Conservation (phyloP, 2,888 invertebrate species). For the Acanthosepion lycidas region DNA sequence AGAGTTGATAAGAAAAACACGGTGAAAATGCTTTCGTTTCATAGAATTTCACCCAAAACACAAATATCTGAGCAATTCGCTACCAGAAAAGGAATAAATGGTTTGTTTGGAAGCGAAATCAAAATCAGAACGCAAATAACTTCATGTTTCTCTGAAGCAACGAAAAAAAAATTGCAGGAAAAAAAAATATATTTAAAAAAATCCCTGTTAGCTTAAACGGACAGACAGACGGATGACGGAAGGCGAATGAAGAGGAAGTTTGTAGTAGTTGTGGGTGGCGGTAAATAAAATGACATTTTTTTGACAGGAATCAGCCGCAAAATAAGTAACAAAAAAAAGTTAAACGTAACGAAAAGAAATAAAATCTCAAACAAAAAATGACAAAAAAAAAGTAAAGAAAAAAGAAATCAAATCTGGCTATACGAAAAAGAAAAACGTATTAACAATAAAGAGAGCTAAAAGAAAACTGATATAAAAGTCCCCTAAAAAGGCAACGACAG, state of each 20-base stretch:
- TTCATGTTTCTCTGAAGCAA: neutral
- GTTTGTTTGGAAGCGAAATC: conserved; percentile 33
- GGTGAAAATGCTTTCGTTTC: too few relatives aligned
- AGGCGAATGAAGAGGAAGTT: neutral
- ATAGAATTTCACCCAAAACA: too few relatives aligned
- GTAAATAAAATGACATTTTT: neutral
- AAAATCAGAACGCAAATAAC: conserved; percentile 15
- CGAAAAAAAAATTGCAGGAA: neutral
- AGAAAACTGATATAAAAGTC: neutral
- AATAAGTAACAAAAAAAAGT: neutral
- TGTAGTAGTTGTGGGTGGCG: neutral
- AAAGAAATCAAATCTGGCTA: neutral
- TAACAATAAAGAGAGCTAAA: neutral
- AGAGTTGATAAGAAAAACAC: too few relatives aligned
- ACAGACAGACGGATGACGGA: neutral
- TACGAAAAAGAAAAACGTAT: neutral
- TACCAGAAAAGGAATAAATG: neutral
- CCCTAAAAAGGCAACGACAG: conserved; percentile 11
- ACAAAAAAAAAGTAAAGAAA: neutral
- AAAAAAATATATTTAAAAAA: neutral
- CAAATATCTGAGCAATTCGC: too few relatives aligned
- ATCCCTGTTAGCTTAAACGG: conserved; percentile 1
- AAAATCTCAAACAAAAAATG: neutral
- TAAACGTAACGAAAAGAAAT: neutral
- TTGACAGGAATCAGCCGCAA: neutral